These are phyloP conservation scores for Leptodirus hochenwartii DNA, from an alignment of 2,888 invertebrate species.

Conservation along the genomic window DNA sequence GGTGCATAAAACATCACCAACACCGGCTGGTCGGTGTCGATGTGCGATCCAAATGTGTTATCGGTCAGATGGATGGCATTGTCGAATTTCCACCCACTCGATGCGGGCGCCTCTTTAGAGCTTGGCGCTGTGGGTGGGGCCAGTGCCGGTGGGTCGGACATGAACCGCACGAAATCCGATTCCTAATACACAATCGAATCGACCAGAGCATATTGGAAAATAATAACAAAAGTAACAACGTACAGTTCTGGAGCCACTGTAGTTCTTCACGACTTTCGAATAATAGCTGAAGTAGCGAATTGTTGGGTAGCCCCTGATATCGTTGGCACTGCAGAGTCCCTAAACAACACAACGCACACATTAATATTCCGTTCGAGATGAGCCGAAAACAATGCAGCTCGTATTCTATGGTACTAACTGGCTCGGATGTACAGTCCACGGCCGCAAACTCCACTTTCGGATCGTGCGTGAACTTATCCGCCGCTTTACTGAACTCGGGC, in stretches of 20 bases:
- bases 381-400: too few species aligned
- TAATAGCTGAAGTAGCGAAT: constrained; percentile 72
- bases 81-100: constrained; percentile 29
- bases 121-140: constrained; percentile 16
- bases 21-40: constrained; percentile 38
- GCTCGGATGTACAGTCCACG: constrained; percentile 55
- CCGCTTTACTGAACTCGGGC: constrained; percentile 62
- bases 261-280: constrained; percentile 47
- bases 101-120: constrained; percentile 18
- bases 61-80: constrained; percentile 35
- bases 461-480: constrained; percentile 55
- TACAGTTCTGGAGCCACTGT: constrained; percentile 58
- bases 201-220: background rate
- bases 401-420: too few species aligned
- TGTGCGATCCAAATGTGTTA: constrained; percentile 36
- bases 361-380: too few species aligned
- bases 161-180: constrained; percentile 45
- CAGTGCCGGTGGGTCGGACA: constrained; percentile 31
- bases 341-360: too few species aligned
- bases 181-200: constrained; percentile 29
- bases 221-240: constrained; percentile 1
- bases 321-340: constrained; percentile 46
- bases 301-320: constrained; percentile 71
- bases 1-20: constrained; percentile 65
- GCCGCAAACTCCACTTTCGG: constrained; percentile 63